Evolutionary conservation across 2,797 vertebrate species (phyloP), one percentile per base, ranked within the genome.

Genomic region (Fistularia commersonii): DNA sequence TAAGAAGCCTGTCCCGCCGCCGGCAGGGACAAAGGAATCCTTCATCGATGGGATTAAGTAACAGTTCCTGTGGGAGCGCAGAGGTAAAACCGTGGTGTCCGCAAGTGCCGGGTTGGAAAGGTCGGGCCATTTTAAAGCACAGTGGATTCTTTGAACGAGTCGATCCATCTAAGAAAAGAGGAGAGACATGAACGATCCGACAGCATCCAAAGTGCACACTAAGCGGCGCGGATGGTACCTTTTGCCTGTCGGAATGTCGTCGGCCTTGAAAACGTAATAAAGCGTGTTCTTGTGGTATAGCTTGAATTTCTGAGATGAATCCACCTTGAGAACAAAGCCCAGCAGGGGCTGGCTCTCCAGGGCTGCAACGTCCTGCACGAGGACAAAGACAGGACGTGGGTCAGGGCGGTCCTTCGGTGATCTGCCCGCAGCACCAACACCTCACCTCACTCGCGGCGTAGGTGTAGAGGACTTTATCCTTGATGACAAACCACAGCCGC

Each of bases 371-470:
- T 99, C 94, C 97, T 99, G 61, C 23, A 61, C 7, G 11, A 51
- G 48, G 34, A 69, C 34, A 48, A 48, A 12, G 6, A 2, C 3
- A 13, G 6, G 31, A 1, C 1, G 6, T 1, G 23, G 23, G 23
- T 23, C 35, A 36, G 23, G 12, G 6, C 11, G 7, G 6, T 8
- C 14, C 14, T 11, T 4, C 7, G 5, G 3, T 8, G 36, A 39
- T 8, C 13, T 13, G 14, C 15, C 38, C 15, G 3, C 1, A 11
- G 36, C 6, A 8, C 5, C 41, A 33, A 44, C 12, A n/a, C 41
- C 90, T 89, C 85, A 99, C 97, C 96, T 98, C 97, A 61, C 96
- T 99, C 59, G 97, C 97, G 74, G 95, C 97, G 0, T 99, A 99
- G 0, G 94, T 97, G 73, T 99, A 99, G 32, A 99, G 87, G 45